Conservation (phyloP, 2,113 vertebrate species). For the Phyllopteryx taeniolatus region DNA sequence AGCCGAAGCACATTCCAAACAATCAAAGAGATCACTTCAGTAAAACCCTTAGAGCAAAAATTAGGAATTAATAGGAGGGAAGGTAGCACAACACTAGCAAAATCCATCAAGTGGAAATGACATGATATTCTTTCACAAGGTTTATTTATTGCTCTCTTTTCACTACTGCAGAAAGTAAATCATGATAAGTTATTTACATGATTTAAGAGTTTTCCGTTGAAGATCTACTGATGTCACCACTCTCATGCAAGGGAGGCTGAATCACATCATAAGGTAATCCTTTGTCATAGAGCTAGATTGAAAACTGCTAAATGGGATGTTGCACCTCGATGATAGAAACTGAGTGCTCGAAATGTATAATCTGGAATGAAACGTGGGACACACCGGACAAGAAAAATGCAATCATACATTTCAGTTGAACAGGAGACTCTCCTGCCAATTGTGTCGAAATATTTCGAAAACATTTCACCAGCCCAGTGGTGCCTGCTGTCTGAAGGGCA, state of each 20-base stretch:
- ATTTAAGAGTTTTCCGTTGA: background rate
- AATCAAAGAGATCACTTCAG: no score
- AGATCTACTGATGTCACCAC: background rate
- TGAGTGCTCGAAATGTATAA: no score
- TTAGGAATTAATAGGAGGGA: background rate
- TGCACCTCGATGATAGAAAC: no score
- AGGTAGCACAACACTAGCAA: background rate
- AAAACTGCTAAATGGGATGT: no score
- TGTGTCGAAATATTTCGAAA: slow-evolving; percentile 4
- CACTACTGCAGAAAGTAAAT: background rate
- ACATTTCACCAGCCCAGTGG: slow-evolving; percentile 8
- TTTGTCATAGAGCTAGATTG: slow-evolving; percentile 1
- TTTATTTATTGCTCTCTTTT: background rate
- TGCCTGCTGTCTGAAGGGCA: background rate
- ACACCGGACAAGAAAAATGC: background rate
- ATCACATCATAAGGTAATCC: background rate
- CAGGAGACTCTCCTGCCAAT: slow-evolving; percentile 1
- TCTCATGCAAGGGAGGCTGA: background rate
- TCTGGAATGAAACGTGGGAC: background rate
- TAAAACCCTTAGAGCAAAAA: background rate
- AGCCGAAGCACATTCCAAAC: background rate
- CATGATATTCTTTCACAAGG: background rate
- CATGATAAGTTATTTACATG: no score
- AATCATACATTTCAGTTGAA: background rate
- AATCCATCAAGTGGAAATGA: background rate